phyloP scores from a whole-genome alignment of 2,797 vertebrate genomes.

The Mormyrops boulengeri region DNA sequence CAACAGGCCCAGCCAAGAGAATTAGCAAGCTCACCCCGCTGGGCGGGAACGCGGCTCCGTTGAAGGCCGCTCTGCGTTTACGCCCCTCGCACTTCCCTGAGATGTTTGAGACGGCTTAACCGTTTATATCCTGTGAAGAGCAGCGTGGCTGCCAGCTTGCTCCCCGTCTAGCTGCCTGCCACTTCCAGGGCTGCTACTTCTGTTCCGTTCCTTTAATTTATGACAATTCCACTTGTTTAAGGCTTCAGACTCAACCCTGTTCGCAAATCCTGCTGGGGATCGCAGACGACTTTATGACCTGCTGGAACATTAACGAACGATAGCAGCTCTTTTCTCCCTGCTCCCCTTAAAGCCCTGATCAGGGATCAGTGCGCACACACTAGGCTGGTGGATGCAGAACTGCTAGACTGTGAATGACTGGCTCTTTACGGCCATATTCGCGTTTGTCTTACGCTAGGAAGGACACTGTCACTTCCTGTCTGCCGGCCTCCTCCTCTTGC shows the following conservation, averaged over 20 bases:
- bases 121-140: not conserved
- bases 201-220: not conserved
- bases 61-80: not conserved
- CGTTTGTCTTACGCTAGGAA: not conserved
- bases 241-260: not conserved
- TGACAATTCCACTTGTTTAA: not conserved
- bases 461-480: not conserved
- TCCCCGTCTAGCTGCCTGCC: not conserved
- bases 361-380: not conserved
- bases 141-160: not conserved
- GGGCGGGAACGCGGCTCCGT: not conserved
- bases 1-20: constrained; percentile 14
- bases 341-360: not conserved
- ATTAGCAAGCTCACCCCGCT: not conserved
- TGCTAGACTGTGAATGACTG: not conserved
- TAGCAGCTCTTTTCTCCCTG: not conserved
- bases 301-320: not conserved
- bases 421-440: not conserved
- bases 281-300: not conserved
- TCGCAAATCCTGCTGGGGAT: not conserved
- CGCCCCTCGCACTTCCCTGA: not conserved
- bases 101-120: not conserved
- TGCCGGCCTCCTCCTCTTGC: not conserved
- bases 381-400: not conserved
- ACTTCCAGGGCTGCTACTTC: not conserved